Conservation (phyloP, 2,797 vertebrate species). For the Myripristis jacobus region DNA sequence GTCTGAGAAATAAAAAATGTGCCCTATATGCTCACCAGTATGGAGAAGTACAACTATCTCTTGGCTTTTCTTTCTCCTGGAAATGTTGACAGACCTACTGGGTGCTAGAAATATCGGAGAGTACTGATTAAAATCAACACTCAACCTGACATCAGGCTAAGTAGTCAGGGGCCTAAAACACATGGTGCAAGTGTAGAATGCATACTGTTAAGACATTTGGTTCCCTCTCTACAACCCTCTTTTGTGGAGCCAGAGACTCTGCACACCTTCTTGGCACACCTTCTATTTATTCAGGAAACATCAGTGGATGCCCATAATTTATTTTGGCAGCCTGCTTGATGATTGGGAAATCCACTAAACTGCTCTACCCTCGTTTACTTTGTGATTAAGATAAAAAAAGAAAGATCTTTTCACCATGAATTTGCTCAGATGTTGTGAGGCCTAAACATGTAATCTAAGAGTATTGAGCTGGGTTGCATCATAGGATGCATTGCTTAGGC, state of each 20-base stretch:
- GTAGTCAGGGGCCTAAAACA: conserved; percentile 63
- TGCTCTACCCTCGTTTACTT: conserved; percentile 16
- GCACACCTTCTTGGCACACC: conserved; percentile 21
- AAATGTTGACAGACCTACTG: conserved; percentile 33
- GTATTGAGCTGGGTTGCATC: conserved; percentile 66
- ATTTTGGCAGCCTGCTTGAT: conserved; percentile 1
- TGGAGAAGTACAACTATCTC: no score
- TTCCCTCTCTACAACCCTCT: conserved; percentile 37
- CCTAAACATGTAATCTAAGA: background rate
- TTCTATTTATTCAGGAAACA: conserved; percentile 14
- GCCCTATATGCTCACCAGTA: no score
- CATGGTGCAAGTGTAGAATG: conserved; percentile 55
- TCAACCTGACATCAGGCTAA: conserved; percentile 56
- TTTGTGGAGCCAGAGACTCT: conserved; percentile 27
- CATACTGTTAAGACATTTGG: conserved; percentile 67
- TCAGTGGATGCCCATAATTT: conserved; percentile 11
- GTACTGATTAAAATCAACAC: background rate
- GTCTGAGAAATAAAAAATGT: background rate
- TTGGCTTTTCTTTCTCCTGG: conserved; percentile 41
- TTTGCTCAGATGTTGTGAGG: conserved; percentile 20
- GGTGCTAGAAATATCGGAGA: background rate
- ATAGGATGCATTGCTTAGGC: conserved; percentile 48
- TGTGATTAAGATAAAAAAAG: background rate
- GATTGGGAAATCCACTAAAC: background rate
- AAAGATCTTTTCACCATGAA: background rate